These are phyloP conservation scores for Trichonephila clavipes DNA, from an alignment of 1,140 invertebrate genomes.

Conservation along the genomic window DNA sequence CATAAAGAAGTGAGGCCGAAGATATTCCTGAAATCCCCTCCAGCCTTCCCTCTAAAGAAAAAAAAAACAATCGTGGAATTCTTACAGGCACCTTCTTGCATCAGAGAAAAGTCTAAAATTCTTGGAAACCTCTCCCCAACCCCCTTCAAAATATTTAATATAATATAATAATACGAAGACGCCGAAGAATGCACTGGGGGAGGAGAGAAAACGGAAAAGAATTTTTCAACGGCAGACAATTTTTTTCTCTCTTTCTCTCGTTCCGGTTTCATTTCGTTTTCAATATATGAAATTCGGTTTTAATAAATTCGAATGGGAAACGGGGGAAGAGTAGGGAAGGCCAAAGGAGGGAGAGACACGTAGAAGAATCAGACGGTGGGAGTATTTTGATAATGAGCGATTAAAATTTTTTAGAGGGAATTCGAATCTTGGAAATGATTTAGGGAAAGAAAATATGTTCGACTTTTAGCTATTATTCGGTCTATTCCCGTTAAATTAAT, in stretches of 20 bases:
- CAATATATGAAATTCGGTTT: constrained; percentile 17
- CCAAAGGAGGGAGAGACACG: background rate
- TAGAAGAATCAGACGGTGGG: background rate
- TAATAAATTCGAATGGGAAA: background rate
- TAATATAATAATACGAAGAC: constrained; percentile 27
- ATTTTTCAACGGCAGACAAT: constrained; percentile 5
- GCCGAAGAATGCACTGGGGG: background rate
- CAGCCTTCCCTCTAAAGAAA: background rate
- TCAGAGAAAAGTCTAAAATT: constrained; percentile 5
- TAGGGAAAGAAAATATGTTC: background rate
- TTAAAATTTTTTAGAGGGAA: background rate
- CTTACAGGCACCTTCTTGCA: constrained; percentile 4
- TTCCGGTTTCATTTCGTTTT: constrained; percentile 27
- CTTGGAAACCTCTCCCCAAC: background rate
- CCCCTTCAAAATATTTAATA: constrained; percentile 35
- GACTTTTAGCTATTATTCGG: too few relatives aligned
- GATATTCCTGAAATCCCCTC: background rate
- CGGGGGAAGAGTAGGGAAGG: background rate
- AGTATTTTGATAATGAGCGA: background rate
- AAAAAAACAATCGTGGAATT: background rate
- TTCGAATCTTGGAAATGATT: background rate
- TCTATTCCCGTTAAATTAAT: too few relatives aligned
- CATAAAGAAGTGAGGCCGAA: background rate
- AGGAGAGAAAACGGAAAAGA: background rate
- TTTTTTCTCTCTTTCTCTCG: background rate